Conservation (phyloP, 2,888 invertebrate genomes). For the Bombyx huttoni region DNA sequence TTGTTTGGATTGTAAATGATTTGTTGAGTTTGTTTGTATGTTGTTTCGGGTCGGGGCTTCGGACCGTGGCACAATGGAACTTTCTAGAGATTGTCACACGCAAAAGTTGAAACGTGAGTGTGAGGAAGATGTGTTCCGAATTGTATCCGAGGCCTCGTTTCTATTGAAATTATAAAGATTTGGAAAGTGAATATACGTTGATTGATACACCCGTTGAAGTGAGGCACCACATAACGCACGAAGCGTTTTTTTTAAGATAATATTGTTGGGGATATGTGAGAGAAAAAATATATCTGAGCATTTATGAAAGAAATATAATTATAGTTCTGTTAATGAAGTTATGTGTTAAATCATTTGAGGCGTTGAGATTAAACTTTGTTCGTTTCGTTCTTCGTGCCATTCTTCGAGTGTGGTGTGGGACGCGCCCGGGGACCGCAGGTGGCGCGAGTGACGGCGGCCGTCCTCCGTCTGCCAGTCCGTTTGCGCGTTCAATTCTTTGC, state of each 20-base stretch:
- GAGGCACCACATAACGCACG: slow-evolving; percentile 46
- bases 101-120: too few species aligned
- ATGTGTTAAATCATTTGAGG: too few species aligned
- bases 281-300: slow-evolving; percentile 25
- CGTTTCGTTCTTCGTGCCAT: too few species aligned
- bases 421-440: too few species aligned
- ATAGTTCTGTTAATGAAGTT: too few species aligned
- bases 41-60: slow-evolving; percentile 4
- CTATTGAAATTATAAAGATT: neutral
- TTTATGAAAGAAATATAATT: slow-evolving; percentile 29
- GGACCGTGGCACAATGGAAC: neutral
- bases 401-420: too few species aligned
- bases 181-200: neutral
- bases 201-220: slow-evolving; percentile 60
- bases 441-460: too few species aligned
- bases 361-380: neutral
- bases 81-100: too few species aligned
- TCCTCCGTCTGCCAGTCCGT: neutral
- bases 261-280: slow-evolving; percentile 5
- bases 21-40: slow-evolving; percentile 44
- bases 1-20: slow-evolving; percentile 31
- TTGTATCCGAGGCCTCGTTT: neutral
- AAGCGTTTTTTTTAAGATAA: slow-evolving; percentile 24
- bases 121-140: too few species aligned
- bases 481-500: neutral